Conservation (phyloP, 2,797 vertebrate species). For the Macrochelys suwanniensis region DNA sequence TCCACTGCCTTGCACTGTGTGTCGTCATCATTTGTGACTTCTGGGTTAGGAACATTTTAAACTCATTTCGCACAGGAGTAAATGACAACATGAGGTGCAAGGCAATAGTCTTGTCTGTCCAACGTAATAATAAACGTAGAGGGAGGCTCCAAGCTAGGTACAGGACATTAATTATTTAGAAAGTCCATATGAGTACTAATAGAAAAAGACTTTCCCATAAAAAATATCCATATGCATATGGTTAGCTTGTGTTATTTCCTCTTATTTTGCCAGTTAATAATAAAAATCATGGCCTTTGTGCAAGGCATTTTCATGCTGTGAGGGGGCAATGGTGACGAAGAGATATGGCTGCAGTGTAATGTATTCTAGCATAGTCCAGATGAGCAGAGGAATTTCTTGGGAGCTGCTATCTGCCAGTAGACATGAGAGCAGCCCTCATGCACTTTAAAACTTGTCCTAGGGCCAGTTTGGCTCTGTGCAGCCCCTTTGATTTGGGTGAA, state of each 20-base stretch:
- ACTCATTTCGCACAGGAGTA: neutral
- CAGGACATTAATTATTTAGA: neutral
- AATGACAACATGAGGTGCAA: neutral
- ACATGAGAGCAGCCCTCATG: neutral
- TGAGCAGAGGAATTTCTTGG: neutral
- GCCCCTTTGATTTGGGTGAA: neutral
- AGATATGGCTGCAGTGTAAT: neutral
- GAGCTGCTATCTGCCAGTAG: neutral
- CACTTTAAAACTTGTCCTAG: neutral
- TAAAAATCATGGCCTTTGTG: neutral
- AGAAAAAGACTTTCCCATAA: neutral
- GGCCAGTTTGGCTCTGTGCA: neutral
- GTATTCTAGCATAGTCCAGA: neutral
- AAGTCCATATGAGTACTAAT: neutral
- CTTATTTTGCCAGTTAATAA: neutral
- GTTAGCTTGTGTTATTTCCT: neutral
- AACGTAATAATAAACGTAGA: neutral
- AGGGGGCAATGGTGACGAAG: neutral
- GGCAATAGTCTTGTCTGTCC: neutral
- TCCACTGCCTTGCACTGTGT: neutral
- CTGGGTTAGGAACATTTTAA: neutral
- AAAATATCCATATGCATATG: neutral
- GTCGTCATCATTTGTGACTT: neutral
- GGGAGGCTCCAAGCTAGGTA: neutral
- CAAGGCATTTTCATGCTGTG: neutral